Percentiles rank a stretch among this genome's conserved stretches.
These are phyloP conservation scores for Pipistrellus pipistrellus DNA, from an alignment of 2,797 vertebrate genomes.

Conservation along the genomic window DNA sequence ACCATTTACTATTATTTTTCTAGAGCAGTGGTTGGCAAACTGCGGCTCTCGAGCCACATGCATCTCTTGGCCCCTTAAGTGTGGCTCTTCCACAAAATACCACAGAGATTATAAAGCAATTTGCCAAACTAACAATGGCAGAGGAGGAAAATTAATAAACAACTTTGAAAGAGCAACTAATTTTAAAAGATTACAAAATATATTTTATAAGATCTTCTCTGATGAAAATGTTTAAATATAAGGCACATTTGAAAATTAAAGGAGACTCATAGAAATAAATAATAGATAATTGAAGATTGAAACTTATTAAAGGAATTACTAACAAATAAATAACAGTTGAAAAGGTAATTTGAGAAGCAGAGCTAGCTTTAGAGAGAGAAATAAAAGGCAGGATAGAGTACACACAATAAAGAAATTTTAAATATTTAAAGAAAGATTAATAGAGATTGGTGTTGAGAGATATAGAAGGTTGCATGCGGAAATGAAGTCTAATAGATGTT, in stretches of 20 bases:
- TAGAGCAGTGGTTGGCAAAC: neutral
- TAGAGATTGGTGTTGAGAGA: neutral
- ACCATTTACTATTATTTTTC: neutral
- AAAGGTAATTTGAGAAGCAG: neutral
- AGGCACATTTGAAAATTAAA: neutral
- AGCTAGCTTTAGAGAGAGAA: neutral
- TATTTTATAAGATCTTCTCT: neutral
- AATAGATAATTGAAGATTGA: neutral
- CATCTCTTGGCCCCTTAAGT: too few species aligned
- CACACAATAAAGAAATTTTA: neutral
- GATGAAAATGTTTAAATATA: neutral
- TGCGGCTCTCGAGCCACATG: too few species aligned
- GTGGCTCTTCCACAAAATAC: too few species aligned
- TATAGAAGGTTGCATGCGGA: neutral
- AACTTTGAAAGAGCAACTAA: neutral
- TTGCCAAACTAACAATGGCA: neutral
- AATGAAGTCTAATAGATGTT: neutral
- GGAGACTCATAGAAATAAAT: conserved; percentile 24
- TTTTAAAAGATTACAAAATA: conserved; percentile 6
- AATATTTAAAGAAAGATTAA: conserved; percentile 40
- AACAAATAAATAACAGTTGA: neutral
- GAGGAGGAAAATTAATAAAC: neutral
- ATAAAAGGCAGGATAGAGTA: neutral
- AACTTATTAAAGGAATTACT: neutral
- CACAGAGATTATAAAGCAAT: neutral